Evolutionary conservation across 2,888 invertebrate genomes (phyloP).

Genomic region (Alentia gelatinosa): DNA sequence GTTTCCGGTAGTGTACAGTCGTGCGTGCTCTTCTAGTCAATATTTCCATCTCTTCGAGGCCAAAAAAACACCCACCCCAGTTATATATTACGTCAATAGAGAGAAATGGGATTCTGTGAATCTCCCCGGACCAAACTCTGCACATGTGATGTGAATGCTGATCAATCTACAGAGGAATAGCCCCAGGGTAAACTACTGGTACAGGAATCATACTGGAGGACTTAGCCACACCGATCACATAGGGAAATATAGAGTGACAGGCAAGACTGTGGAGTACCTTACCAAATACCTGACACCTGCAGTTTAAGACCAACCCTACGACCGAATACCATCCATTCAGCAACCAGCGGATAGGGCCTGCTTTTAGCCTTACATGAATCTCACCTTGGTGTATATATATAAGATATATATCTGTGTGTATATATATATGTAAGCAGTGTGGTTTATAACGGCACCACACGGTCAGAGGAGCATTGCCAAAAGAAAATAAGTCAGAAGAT

Average conservation of each 20-base stretch:
- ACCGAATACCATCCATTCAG: background rate
- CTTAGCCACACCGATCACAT: background rate
- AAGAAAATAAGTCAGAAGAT: background rate
- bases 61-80: background rate
- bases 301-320: background rate
- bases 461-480: background rate
- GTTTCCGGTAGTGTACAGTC: conserved; percentile 20
- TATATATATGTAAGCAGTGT: background rate
- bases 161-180: background rate
- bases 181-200: background rate
- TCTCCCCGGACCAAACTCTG: background rate
- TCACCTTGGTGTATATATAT: background rate
- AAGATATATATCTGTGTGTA: background rate
- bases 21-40: background rate
- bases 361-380: background rate
- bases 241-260: background rate
- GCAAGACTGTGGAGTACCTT: background rate
- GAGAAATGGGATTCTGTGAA: background rate
- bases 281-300: background rate
- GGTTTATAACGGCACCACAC: background rate
- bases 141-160: background rate
- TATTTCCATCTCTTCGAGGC: conserved; percentile 4
- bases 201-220: background rate
- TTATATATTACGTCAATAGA: background rate
- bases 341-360: background rate